Conservation (phyloP, 2,888 invertebrate species). For the Tanytarsus gracilentus region DNA sequence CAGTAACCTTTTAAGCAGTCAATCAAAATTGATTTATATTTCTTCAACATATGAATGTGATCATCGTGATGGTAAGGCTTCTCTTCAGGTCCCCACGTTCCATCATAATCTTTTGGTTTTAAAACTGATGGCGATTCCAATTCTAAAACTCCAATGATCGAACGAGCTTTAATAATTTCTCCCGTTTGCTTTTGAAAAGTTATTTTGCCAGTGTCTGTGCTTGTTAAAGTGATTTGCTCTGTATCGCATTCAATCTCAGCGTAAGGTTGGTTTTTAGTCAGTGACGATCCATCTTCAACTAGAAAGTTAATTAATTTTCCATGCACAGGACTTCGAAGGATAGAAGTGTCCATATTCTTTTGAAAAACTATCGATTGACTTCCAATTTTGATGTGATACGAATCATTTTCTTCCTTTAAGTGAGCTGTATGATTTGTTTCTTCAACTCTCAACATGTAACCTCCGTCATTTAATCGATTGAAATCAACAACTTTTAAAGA, state of each 20-base stretch:
- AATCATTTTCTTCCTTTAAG: constrained; percentile 92
- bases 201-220: constrained; percentile 78
- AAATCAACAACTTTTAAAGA: constrained; percentile 93
- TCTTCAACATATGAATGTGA: constrained; percentile 76
- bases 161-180: constrained; percentile 83
- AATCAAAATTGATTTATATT: constrained; percentile 62
- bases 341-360: constrained; percentile 96
- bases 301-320: constrained; percentile 86
- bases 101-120: constrained; percentile 72
- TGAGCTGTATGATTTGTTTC: constrained; percentile 93
- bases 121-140: constrained; percentile 87
- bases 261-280: constrained; percentile 83
- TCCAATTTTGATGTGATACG: constrained; percentile 90
- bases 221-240: constrained; percentile 95
- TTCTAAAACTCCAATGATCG: constrained; percentile 74
- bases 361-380: constrained; percentile 97
- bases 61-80: constrained; percentile 67
- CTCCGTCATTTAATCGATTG: constrained; percentile 81
- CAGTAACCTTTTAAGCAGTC: constrained; percentile 87
- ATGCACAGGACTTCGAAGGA: constrained; percentile 85
- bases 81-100: constrained; percentile 65
- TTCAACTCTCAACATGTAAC: constrained; percentile 84
- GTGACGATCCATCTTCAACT: constrained; percentile 91
- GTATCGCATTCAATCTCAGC: constrained; percentile 99
- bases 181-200: constrained; percentile 83